These are phyloP conservation scores for Crenichthys baileyi DNA, from an alignment of 2,797 vertebrate genomes.

Conservation along the genomic window DNA sequence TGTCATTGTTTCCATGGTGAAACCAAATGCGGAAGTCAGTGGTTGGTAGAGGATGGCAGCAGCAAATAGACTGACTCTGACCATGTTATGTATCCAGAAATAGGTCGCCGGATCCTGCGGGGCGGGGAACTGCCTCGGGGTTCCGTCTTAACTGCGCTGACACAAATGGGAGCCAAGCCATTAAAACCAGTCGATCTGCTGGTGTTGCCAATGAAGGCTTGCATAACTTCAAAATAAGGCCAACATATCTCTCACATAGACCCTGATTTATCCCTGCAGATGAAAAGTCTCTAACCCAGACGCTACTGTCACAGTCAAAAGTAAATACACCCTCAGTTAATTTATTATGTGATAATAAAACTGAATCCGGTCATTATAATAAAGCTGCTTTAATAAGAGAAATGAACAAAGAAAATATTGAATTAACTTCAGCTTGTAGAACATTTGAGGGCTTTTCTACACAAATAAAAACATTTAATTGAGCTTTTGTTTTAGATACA, in stretches of 20 bases:
- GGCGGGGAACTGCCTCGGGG: constrained; percentile 16
- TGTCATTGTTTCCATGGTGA: constrained; percentile 68
- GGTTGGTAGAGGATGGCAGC: neutral
- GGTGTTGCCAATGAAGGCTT: neutral
- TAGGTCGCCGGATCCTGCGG: constrained; percentile 62
- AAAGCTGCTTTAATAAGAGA: no score
- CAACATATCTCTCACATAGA: neutral
- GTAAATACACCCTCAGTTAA: no score
- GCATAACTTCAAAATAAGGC: neutral
- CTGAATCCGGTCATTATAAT: no score
- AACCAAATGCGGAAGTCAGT: constrained; percentile 18
- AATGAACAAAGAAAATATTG: neutral
- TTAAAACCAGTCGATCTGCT: constrained; percentile 61
- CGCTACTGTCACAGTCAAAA: no score
- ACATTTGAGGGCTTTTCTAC: no score
- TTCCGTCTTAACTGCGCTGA: constrained; percentile 16
- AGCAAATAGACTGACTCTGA: constrained; percentile 32
- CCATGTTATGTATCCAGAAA: constrained; percentile 60
- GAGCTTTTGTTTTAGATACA: neutral
- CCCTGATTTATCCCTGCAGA: neutral
- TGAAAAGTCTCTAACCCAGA: neutral
- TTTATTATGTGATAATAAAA: no score
- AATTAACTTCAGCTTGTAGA: neutral
- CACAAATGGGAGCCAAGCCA: constrained; percentile 46
- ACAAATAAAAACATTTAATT: no score